Evolutionary conservation across 2,888 invertebrate species (phyloP), one percentile per base, ranked within the genome.

Genomic region (Zele albiditarsus): DNA sequence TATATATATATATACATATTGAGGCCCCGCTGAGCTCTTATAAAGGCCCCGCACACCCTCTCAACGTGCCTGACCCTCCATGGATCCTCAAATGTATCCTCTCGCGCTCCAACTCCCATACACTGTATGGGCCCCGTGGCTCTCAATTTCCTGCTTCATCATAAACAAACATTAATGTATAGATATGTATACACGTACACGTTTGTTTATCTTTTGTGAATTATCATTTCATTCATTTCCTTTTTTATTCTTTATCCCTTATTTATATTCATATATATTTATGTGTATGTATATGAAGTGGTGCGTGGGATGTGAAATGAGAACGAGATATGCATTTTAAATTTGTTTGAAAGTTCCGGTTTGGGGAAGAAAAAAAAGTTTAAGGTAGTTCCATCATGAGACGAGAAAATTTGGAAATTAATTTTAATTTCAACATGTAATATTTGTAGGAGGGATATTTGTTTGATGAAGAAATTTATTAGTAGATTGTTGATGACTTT

Each of bases 111-210:
- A 66, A 68, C 73, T 73, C 76, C 16, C 66, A 66, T 63, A 71
- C 71, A 69, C 66, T 65, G 63, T 57, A 69, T 53, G 38, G 72
- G 42, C 70, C 74, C 78, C 71, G 78, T 71, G 81, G 78, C 77
- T 80, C 80, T 81, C 82, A 79, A 74, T 73, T 27, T 31, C 6
- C 28, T 57, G 14, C 16, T 58, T 38, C 14, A 57, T 23, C n/a
- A 20, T 62, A 46, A 62, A 62, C 57, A 42, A 62, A 38, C 62
- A 62, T 42, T n/a, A 42, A 62, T 60, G 28, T 53, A 23, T 53
- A 23, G 1, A 23, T 53, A 20, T 53, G 8, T 46, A 14, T 33
- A 27, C 16, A 38, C 12, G 23, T 38, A 60, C 16, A 23, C 27
- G 16, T 20, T 3, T 49, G 25, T 31, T 31, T 46, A 25, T 57